Base-by-base conservation (phyloP, 2,888 invertebrate species). In the Eulithis prunata region DNA sequence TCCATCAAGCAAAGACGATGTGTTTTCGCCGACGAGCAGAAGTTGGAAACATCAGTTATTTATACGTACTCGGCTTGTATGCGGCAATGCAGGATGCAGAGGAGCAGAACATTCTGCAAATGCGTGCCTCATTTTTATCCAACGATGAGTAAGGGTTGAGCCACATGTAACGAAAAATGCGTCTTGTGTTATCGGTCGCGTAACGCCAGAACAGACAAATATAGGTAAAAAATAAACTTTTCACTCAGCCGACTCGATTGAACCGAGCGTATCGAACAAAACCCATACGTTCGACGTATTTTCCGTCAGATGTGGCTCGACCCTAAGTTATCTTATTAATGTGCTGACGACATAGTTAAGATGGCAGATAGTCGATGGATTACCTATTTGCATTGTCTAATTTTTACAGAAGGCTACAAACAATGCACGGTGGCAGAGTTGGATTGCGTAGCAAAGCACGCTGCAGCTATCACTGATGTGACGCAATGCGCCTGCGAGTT, bases 1-100 rank as follows among this genome's bases (percentile, higher is more conserved):
- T 93, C 93, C 1, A 84, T 93, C 11, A 94, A 94, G 2, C 97
- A 97, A 81, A 87, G 97, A 10, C 94, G 95, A 60, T 97, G 97
- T 76, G 94, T 96, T 41, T 97, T 96, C 77, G 91, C 94, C 0
- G 94, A 96, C 74, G 97, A 97, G 82, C 89, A 95, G 14, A 90
- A 91, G 63, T 80, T 97, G 67, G 91, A 94, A 59, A 94, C 94
- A 0, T 94, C 94, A 0, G 83, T 88, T 3, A 93, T 94, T 54
- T 96, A 96, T 77, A 96, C 96, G 0, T 96, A 96, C 76, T 94
- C 96, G 0, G 95, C 95, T 2, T 97, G 96, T 78, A 96, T 96
- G 93, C 93, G 95, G 57, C 95, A 96, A 79, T 96, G 96, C 72
- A 94, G 96, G 47, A 96, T 96, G 95, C 94, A 94, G 66, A 93